phyloP scores from a whole-genome alignment of 2,797 vertebrate genomes.

The Falco columbarius region DNA sequence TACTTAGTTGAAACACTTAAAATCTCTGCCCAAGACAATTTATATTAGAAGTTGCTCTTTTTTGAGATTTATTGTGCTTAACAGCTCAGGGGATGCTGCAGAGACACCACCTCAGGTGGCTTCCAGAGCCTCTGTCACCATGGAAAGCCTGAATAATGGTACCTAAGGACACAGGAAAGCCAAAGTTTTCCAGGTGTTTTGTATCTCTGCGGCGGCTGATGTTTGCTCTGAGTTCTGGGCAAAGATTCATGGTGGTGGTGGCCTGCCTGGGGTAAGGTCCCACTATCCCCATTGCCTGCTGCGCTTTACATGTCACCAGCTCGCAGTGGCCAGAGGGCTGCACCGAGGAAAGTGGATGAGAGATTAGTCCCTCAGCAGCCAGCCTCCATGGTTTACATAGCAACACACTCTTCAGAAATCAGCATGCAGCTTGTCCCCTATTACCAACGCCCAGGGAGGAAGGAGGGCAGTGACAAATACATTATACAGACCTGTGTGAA shows the following conservation, averaged over 20 bases:
- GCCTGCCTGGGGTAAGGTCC: background rate
- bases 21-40: background rate
- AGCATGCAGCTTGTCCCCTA: background rate
- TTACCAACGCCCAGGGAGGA: background rate
- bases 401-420: background rate
- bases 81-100: background rate
- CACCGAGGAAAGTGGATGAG: background rate
- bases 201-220: background rate
- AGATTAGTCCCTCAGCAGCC: background rate
- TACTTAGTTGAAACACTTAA: background rate
- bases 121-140: background rate
- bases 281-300: accelerated
- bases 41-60: background rate
- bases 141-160: background rate
- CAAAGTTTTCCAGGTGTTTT: background rate
- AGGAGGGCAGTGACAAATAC: background rate
- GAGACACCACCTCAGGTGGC: background rate
- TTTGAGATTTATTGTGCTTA: background rate
- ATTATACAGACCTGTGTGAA: background rate
- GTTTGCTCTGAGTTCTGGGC: background rate
- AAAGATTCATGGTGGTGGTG: accelerated
- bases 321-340: background rate
- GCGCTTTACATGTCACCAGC: background rate
- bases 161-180: background rate
- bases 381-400: background rate